Conservation (phyloP, 2,113 vertebrate species). For the Rhinoptilus africanus region DNA sequence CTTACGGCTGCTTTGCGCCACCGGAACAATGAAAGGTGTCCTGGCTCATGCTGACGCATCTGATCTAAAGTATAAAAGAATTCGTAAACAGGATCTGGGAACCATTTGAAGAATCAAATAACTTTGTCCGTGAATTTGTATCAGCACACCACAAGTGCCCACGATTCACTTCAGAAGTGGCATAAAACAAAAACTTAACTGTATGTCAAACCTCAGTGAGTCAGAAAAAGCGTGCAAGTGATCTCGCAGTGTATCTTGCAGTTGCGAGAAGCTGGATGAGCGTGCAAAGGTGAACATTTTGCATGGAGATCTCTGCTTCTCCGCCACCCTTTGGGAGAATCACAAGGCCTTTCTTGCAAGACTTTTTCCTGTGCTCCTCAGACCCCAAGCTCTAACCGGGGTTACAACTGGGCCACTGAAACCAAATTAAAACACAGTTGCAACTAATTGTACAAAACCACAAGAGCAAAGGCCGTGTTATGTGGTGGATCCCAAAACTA, state of each 20-base stretch:
- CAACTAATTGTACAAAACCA: neutral
- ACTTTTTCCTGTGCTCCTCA: neutral
- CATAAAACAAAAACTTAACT: neutral
- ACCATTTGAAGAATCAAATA: neutral
- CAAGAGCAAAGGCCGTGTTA: neutral
- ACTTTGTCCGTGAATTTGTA: neutral
- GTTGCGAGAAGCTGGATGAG: neutral
- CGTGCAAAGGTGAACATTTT: neutral
- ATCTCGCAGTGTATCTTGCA: neutral
- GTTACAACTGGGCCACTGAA: neutral
- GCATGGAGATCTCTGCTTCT: neutral
- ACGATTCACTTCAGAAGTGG: neutral
- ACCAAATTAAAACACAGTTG: neutral
- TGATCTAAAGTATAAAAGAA: neutral
- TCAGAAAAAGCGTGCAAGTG: neutral
- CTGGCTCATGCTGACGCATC: neutral
- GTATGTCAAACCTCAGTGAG: neutral
- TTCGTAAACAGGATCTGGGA: slow-evolving; percentile 11
- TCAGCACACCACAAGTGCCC: neutral
- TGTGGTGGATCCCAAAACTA: neutral
- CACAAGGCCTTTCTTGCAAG: neutral
- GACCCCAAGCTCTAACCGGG: neutral
- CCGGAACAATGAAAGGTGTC: neutral
- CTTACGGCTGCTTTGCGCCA: neutral
- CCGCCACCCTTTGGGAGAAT: neutral